These are phyloP conservation scores for Sebastes nivosus DNA, from an alignment of 2,797 vertebrate genomes.

Conservation along the genomic window DNA sequence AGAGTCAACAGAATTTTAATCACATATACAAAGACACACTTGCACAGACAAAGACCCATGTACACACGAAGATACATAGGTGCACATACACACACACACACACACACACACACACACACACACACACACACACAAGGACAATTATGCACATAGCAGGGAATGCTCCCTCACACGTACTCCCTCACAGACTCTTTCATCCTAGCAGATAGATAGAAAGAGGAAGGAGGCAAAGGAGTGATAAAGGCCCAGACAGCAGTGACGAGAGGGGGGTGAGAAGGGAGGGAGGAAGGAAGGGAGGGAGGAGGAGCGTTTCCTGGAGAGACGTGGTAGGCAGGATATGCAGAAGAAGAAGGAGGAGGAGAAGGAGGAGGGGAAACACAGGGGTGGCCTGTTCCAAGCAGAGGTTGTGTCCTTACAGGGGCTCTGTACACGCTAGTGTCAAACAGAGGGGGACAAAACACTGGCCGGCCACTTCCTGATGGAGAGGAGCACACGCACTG, in stretches of 20 bases:
- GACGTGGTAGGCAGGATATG: conserved; percentile 78
- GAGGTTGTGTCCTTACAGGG: conserved; percentile 73
- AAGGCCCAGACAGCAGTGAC: conserved; percentile 72
- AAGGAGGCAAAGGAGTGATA: conserved; percentile 75
- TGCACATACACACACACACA: conserved; percentile 9
- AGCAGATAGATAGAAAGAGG: conserved; percentile 74
- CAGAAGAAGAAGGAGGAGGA: conserved; percentile 69
- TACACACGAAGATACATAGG: conserved; percentile 63
- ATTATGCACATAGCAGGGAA: conserved; percentile 52
- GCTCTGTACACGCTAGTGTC: conserved; percentile 66
- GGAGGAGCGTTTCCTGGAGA: conserved; percentile 80
- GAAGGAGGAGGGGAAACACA: conserved; percentile 73
- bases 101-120: not conserved
- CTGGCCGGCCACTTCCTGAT: conserved; percentile 49
- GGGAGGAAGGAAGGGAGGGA: conserved; percentile 70
- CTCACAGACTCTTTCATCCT: conserved; percentile 72
- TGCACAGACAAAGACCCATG: conserved; percentile 71
- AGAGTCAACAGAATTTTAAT: conserved; percentile 79
- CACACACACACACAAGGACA: conserved; percentile 14
- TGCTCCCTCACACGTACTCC: conserved; percentile 54
- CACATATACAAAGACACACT: conserved; percentile 74
- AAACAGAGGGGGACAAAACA: conserved; percentile 56
- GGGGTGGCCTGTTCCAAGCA: conserved; percentile 76
- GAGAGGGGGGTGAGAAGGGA: conserved; percentile 29
- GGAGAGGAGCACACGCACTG: conserved; percentile 4